Base-by-base conservation (phyloP, 2,113 vertebrate genomes). In the Colinus virginianus region DNA sequence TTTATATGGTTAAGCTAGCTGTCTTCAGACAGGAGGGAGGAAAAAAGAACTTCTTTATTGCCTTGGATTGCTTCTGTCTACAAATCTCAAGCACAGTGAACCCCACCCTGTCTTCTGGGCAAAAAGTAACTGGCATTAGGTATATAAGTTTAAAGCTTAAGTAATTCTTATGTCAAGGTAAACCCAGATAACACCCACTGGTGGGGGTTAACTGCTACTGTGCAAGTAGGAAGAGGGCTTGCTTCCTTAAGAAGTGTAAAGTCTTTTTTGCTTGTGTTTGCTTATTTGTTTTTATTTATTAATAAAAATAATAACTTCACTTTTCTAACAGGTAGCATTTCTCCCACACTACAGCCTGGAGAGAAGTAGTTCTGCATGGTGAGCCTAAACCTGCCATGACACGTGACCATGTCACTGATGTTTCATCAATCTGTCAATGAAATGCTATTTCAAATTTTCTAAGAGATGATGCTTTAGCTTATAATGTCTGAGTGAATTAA, bases 1-100 rank as follows among this genome's bases (percentile, higher is more conserved):
- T 94, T 95, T 92, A 90, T 77, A 76, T 91, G 81, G 90, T 91
- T 93, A 95, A 88, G 43, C n/a, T n/a, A 90, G 58, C 68, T 94
- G 77, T 69, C 49, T 90, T 87, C 77, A 88, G 90, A 96, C 64
- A 91, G 83, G n/a, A 92, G 62, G 74, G 80, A 95, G 94, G 62
- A 80, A 86, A 88, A 78, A 84, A 72, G 48, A 76, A 59, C 78
- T 91, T 56, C 64, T 68, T 96, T 95, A 94, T 85, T 94, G 77
- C 87, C 72, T 90, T n/a, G 61, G 62, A 80, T 94, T 94, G 85
- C 66, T 58, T 82, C 84, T 93, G 91, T 88, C 85, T 91, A 80
- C 66, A 88, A 78, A 96, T 83, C 85, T 68, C 72, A 90, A 64
- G 72, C 22, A 18, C 61, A 68, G 53, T 80, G 61, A 86, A 80